A percentile compares a stretch with the other conserved stretches of the same genome.
Evolutionary conservation across 2,113 vertebrate species (phyloP).

Genomic region (Macrotis lagotis): DNA sequence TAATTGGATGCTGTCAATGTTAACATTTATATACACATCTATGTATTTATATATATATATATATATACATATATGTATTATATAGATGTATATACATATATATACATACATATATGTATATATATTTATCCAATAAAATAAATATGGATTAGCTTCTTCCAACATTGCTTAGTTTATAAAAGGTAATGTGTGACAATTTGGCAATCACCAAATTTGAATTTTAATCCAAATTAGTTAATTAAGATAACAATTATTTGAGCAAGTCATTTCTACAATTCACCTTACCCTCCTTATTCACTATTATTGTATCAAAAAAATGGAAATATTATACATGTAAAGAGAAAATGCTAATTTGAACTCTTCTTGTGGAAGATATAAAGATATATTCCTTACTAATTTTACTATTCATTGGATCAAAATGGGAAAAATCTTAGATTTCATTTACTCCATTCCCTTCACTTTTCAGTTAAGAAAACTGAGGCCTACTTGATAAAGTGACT

Average conservation of each 20-base stretch:
- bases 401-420: neutral
- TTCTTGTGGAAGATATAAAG: neutral
- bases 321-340: neutral
- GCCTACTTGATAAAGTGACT: neutral
- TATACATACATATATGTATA: too few relatives aligned
- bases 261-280: neutral
- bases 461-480: neutral
- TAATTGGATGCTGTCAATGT: neutral
- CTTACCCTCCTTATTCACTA: too few relatives aligned
- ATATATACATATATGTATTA: too few relatives aligned
- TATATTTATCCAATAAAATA: neutral
- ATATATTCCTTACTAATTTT: neutral
- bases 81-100: too few relatives aligned
- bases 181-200: neutral
- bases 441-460: too few relatives aligned
- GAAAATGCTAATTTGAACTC: neutral
- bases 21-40: too few relatives aligned
- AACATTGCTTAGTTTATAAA: conserved; percentile 4
- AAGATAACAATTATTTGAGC: neutral
- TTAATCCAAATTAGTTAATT: neutral
- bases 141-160: neutral
- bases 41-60: too few relatives aligned
- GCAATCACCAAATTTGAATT: neutral
- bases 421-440: neutral
- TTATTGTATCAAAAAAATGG: neutral